Evolutionary conservation across 2,888 invertebrate species (phyloP).

Genomic region (Heliconius ismenius): DNA sequence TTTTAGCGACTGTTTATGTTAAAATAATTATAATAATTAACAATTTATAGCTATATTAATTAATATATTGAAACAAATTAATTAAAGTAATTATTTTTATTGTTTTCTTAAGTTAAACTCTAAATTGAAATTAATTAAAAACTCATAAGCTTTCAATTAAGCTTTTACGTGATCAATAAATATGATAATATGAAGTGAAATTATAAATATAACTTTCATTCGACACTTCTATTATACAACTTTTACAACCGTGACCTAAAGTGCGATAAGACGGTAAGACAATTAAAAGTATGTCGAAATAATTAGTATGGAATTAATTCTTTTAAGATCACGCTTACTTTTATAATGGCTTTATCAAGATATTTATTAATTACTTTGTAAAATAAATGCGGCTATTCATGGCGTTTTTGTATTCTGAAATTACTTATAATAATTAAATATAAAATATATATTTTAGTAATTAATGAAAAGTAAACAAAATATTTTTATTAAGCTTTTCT

Average conservation of each 20-base stretch:
- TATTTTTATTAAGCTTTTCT: too few species aligned
- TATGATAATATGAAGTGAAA: not conserved
- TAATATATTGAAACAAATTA: not conserved
- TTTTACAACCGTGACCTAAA: constrained; percentile 8
- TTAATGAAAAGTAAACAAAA: too few species aligned
- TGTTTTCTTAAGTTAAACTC: not conserved
- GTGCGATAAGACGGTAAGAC: constrained; percentile 11
- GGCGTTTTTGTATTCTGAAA: not conserved
- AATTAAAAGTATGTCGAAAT: constrained; percentile 18
- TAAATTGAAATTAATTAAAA: not conserved
- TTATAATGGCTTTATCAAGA: constrained; percentile 44
- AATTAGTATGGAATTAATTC: constrained; percentile 20
- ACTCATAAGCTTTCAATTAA: not conserved
- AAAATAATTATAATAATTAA: not conserved
- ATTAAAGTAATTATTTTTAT: not conserved
- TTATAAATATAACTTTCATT: not conserved
- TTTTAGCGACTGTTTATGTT: too few species aligned
- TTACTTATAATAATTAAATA: too few species aligned
- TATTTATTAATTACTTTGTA: constrained; percentile 45
- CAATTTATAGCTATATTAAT: not conserved
- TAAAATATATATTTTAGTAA: too few species aligned
- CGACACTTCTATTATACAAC: not conserved
- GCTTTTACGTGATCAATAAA: constrained; percentile 1
- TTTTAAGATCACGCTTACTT: constrained; percentile 40
- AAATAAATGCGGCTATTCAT: not conserved